A percentile compares a stretch with the other conserved stretches of the same genome.
These are phyloP conservation scores for Carcharodon carcharias DNA, from an alignment of 2,797 vertebrate genomes.

Conservation along the genomic window DNA sequence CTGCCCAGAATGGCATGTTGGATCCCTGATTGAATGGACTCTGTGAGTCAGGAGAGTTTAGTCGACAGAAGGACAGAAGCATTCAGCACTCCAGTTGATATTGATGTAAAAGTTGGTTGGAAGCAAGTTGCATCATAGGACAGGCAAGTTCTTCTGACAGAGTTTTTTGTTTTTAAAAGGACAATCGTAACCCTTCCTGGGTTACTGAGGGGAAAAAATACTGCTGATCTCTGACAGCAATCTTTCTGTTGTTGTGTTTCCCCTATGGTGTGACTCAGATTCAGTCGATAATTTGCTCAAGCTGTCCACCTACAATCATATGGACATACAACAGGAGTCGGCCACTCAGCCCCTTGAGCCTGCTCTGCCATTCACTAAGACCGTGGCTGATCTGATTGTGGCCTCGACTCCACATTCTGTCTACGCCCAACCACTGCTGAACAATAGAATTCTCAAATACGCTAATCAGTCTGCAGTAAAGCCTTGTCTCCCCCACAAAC, in stretches of 20 bases:
- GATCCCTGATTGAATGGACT: neutral
- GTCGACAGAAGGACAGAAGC: neutral
- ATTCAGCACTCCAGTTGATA: neutral
- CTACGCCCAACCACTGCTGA: neutral
- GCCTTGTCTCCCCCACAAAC: neutral
- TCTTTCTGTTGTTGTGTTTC: neutral
- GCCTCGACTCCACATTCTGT: too few relatives aligned
- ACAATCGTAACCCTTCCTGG: neutral
- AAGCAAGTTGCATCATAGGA: neutral
- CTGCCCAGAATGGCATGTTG: too few relatives aligned
- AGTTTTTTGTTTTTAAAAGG: neutral
- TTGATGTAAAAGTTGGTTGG: neutral
- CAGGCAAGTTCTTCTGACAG: neutral
- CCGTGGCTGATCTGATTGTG: too few relatives aligned
- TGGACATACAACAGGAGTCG: too few relatives aligned
- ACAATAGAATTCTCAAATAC: too few relatives aligned
- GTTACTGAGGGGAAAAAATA: neutral
- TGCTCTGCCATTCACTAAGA: too few relatives aligned
- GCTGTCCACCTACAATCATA: neutral
- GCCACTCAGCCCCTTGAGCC: too few relatives aligned
- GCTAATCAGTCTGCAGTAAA: neutral
- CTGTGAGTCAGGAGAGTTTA: neutral
- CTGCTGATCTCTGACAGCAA: neutral
- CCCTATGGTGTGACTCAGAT: neutral
- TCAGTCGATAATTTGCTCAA: neutral